Conservation (phyloP, 1,140 invertebrate genomes). For the Drosophila leontia region DNA sequence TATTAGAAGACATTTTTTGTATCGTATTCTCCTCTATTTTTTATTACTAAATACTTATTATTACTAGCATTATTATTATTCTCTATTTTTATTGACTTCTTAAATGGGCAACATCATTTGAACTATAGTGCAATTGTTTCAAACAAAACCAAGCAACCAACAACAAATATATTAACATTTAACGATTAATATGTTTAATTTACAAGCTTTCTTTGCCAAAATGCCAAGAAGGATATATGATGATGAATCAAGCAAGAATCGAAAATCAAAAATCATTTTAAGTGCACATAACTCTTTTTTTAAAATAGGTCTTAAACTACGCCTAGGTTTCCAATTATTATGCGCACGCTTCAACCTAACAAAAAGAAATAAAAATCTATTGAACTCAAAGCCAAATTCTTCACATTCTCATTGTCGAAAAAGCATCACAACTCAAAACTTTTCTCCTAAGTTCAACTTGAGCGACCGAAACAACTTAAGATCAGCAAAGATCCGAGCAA, state of each 20-base stretch:
- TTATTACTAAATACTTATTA: conserved; percentile 51
- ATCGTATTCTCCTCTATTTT: conserved; percentile 51
- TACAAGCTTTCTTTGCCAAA: conserved; percentile 74
- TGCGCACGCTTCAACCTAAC: conserved; percentile 43
- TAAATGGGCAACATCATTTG: conserved; percentile 80
- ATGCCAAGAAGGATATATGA: conserved; percentile 64
- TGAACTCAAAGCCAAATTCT: conserved; percentile 33
- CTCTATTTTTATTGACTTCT: conserved; percentile 52
- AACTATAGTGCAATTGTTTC: conserved; percentile 84
- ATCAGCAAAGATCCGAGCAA: conserved; percentile 61
- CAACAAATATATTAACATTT: conserved; percentile 67
- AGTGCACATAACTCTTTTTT: conserved; percentile 72
- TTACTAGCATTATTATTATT: conserved; percentile 61
- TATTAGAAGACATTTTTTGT: conserved; percentile 72
- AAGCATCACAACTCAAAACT: conserved; percentile 46
- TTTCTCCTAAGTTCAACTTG: conserved; percentile 67
- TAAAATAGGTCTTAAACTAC: conserved; percentile 58
- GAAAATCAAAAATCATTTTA: conserved; percentile 81
- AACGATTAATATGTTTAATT: conserved; percentile 72
- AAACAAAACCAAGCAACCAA: conserved; percentile 72
- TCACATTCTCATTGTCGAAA: conserved; percentile 32
- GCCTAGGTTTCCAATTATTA: conserved; percentile 60
- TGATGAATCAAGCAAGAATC: conserved; percentile 60
- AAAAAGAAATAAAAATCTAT: neutral
- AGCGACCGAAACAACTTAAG: conserved; percentile 55